Conservation (phyloP, 2,113 vertebrate species). For the Pantherophis guttatus region DNA sequence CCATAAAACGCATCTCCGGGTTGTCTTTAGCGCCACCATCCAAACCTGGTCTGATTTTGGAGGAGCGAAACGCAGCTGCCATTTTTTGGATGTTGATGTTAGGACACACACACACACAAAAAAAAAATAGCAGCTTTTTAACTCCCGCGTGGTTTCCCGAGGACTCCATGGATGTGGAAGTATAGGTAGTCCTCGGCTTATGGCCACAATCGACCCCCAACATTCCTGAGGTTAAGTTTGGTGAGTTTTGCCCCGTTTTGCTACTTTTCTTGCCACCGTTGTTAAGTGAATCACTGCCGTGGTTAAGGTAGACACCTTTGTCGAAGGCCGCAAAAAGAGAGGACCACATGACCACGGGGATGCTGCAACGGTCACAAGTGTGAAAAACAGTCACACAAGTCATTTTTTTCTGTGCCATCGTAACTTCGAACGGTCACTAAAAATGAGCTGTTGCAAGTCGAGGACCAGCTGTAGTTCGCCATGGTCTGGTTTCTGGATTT, state of each 20-base stretch:
- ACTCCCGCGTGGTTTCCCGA: background rate
- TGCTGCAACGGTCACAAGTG: too few species aligned
- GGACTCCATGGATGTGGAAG: background rate
- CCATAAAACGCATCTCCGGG: background rate
- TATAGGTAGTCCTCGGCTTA: background rate
- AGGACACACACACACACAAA: background rate
- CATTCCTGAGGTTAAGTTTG: background rate
- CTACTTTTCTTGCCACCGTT: too few species aligned
- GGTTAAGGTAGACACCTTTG: too few species aligned
- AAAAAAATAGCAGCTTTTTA: background rate
- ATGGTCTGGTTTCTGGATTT: background rate
- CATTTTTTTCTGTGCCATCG: too few species aligned
- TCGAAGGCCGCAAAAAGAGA: too few species aligned
- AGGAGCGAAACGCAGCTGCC: background rate
- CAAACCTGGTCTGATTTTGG: background rate
- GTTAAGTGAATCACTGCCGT: too few species aligned
- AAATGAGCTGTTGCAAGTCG: background rate
- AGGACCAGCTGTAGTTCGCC: background rate
- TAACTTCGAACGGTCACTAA: background rate
- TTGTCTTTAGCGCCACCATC: background rate
- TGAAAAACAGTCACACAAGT: too few species aligned
- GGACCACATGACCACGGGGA: too few species aligned
- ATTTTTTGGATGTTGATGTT: background rate
- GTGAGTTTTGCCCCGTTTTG: background rate
- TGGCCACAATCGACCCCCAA: background rate